These are phyloP conservation scores for Ceraclea dissimilis DNA, from an alignment of 2,888 invertebrate species.

Conservation along the genomic window DNA sequence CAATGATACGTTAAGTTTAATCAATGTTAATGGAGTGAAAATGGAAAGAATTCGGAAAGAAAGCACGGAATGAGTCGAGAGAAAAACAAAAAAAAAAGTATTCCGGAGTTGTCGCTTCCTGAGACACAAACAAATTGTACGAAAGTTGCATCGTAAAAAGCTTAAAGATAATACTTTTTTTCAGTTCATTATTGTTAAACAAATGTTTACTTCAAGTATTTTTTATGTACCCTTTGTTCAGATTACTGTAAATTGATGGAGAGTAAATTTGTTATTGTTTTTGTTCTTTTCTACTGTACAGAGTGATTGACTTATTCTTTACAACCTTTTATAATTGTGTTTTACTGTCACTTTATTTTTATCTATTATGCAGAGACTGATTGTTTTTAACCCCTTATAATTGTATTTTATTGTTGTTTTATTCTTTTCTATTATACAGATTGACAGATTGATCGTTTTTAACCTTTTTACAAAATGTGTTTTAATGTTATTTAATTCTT, in stretches of 20 bases:
- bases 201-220: neutral
- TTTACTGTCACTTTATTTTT: too few species aligned
- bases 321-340: too few species aligned
- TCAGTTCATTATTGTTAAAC: neutral
- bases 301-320: too few species aligned
- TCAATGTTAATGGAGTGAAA: slow-evolving; percentile 26
- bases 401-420: too few species aligned
- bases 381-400: too few species aligned
- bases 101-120: neutral
- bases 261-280: too few species aligned
- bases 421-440: too few species aligned
- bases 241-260: neutral
- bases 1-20: slow-evolving; percentile 25
- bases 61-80: neutral
- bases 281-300: too few species aligned
- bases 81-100: slow-evolving; percentile 6
- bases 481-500: too few species aligned
- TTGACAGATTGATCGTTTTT: too few species aligned
- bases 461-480: too few species aligned
- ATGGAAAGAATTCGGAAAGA: slow-evolving; percentile 21
- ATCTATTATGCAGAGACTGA: too few species aligned
- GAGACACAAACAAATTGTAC: slow-evolving; percentile 12
- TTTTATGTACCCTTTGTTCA: neutral
- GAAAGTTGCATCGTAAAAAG: slow-evolving; percentile 15
- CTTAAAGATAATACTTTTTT: slow-evolving; percentile 8